phyloP scores from a whole-genome alignment of 1,140 invertebrate genomes.

The Episyrphus balteatus region DNA sequence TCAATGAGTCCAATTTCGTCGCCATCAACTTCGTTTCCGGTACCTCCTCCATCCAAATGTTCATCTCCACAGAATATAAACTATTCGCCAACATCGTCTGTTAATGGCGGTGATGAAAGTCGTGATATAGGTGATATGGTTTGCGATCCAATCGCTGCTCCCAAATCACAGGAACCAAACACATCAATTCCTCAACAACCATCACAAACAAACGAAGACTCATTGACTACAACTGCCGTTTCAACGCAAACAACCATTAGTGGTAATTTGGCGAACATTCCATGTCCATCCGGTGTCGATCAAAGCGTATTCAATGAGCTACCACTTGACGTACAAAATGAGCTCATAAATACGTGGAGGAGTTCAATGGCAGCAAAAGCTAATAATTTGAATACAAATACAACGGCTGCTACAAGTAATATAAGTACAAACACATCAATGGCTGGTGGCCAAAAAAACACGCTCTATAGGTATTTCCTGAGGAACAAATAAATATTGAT shows the following conservation, averaged over 20 bases:
- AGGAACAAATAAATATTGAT: slow-evolving; percentile 41
- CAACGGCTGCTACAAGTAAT: slow-evolving; percentile 7
- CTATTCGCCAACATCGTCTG: no score
- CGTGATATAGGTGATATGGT: slow-evolving; percentile 23
- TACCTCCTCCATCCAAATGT: background rate
- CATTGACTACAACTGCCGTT: slow-evolving; percentile 18
- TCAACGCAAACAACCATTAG: slow-evolving; percentile 6
- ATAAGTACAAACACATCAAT: slow-evolving; percentile 7
- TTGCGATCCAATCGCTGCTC: slow-evolving; percentile 6
- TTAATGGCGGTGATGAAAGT: no score
- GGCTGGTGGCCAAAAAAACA: slow-evolving; percentile 40
- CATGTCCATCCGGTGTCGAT: slow-evolving; percentile 44
- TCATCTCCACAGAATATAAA: background rate
- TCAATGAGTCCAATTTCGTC: slow-evolving; percentile 15
- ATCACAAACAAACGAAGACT: slow-evolving; percentile 1
- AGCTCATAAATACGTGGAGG: slow-evolving; percentile 50
- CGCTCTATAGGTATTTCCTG: slow-evolving; percentile 50
- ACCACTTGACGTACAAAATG: slow-evolving; percentile 48
- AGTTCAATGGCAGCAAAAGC: slow-evolving; percentile 33
- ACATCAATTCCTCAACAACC: slow-evolving; percentile 3
- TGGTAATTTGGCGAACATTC: slow-evolving; percentile 26
- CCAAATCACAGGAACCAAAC: slow-evolving; percentile 3
- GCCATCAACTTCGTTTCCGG: background rate
- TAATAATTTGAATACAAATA: slow-evolving; percentile 2
- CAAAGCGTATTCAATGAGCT: slow-evolving; percentile 48